phyloP scores from a whole-genome alignment of 2,113 vertebrate species.

The Chloebia gouldiae region DNA sequence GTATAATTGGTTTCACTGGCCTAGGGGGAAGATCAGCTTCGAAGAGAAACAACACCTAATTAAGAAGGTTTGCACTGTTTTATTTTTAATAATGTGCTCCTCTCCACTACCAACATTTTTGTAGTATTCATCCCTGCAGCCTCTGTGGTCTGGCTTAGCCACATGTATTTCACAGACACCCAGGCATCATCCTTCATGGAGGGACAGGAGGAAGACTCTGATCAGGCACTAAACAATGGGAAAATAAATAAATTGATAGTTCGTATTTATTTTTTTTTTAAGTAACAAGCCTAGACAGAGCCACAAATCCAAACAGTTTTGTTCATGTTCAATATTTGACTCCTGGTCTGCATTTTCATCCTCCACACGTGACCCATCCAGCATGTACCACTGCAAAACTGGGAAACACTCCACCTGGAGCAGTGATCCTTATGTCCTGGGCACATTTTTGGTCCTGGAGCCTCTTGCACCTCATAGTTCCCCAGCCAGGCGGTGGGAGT shows the following conservation, averaged over 20 bases:
- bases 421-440: rapidly evolving
- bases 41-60: slow-evolving; percentile 9
- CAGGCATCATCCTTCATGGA: not conserved
- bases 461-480: not conserved
- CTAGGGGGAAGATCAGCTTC: not conserved
- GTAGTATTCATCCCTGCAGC: not conserved
- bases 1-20: not conserved
- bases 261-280: not conserved
- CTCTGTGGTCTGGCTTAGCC: not conserved
- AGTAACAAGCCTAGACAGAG: not conserved
- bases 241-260: not conserved
- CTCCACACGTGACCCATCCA: rapidly evolving
- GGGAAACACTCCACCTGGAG: not conserved
- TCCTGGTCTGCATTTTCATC: not conserved
- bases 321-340: not conserved
- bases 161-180: rapidly evolving
- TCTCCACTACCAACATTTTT: not conserved
- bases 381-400: not conserved
- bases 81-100: not conserved
- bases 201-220: not conserved
- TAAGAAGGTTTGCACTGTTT: slow-evolving; percentile 11
- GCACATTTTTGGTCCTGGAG: not conserved
- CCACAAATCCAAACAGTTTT: not conserved
- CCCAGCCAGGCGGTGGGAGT: not conserved
- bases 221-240: not conserved